Evolutionary conservation across 2,888 invertebrate genomes (phyloP), one percentile per base, ranked within the genome.

Genomic region (Chironomus riparius): DNA sequence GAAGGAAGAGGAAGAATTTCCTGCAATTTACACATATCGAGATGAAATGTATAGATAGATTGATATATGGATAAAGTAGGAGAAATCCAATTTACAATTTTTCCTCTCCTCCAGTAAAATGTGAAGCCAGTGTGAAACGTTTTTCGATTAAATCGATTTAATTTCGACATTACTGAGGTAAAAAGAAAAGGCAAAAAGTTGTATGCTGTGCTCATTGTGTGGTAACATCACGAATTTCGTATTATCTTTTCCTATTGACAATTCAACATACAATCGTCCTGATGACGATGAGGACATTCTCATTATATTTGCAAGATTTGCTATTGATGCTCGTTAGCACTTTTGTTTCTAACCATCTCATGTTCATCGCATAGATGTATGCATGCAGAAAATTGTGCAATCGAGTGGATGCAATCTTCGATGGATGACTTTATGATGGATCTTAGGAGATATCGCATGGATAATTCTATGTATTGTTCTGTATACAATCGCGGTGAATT

Each of bases 121-220:
- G 65, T 65, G 65, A 21, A 65, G 21, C 65, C 65, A 65, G 65
- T 65, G 65, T 65, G 65, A 65, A 65, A 65, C 65, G 65, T 65
- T 65, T 65, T 65, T 65, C 65, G 65, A 65, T 65, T 65, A 24
- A 65, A 65, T 65, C 65, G 18, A 65, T 65, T 24, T 65, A 65
- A 65, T 65, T 65, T 65, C 21, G 65, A 65, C 21, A 13, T 10
- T 38, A 38, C 10, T 65, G 65, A 18, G 65, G 24, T 21, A 65
- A 24, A 18, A 18, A 18, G 56, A 18, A 65, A n/a, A 13, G 65
- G 24, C 65, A 65, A 38, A 38, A 38, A 38, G 28, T 18, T 56
- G 56, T 56, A n/a, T 56, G 7, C 10, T 38, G 38, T 38, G 38
- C 56, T 56, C 56, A 56, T 56, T 56, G 56, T 56, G 56, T 56